Evolutionary conservation across 2,888 invertebrate genomes (phyloP), one percentile per base, ranked within the genome.

Genomic region (Glyphotaelius pellucidus): DNA sequence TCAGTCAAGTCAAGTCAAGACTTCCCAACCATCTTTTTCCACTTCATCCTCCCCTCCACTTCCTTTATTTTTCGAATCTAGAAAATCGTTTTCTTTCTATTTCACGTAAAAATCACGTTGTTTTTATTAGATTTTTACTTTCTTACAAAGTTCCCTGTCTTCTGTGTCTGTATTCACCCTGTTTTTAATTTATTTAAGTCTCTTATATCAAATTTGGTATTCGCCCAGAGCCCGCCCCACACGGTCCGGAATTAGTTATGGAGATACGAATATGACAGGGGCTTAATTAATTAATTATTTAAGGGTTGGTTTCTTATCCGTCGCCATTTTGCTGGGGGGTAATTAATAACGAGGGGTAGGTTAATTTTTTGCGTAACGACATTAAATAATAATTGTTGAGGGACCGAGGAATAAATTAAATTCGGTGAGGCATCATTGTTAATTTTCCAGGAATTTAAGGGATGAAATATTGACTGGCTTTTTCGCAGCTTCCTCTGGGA

Each of bases 231-330:
- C 52, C 25, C 67, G 7, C 67, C 67, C 67, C 67, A 67, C 67
- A 83, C 35, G 32, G 32, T 25, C 83, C 35, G 11, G 15, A 35
- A 83, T 83, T 83, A 35, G 83, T 83, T 83, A 83, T 83, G 83
- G 11, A 83, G 83, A 83, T 83, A 83, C 32, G 32, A 83, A 83
- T 35, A 83, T 83, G 83, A 83, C 83, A 83, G 83, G 83, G 83
- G 83, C 83, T 83, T 83, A 83, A 83, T 83, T 83, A 83, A 83
- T 83, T 83, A 83, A 83, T 83, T 83, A 83, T 83, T 83, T 83
- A 25, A 35, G 83, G 83, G 83, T 83, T 35, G 35, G 83, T 32
- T 83, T 83, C 83, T 83, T 83, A 83, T 83, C 83, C 35, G 32
- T 25, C 32, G 35, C 32, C 83, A 35, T 83, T 83, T 32, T 32